These are phyloP conservation scores for Pelagia noctiluca DNA, from an alignment of 30 jellyfish, hydroid and myxozoan species.

Conservation along the genomic window DNA sequence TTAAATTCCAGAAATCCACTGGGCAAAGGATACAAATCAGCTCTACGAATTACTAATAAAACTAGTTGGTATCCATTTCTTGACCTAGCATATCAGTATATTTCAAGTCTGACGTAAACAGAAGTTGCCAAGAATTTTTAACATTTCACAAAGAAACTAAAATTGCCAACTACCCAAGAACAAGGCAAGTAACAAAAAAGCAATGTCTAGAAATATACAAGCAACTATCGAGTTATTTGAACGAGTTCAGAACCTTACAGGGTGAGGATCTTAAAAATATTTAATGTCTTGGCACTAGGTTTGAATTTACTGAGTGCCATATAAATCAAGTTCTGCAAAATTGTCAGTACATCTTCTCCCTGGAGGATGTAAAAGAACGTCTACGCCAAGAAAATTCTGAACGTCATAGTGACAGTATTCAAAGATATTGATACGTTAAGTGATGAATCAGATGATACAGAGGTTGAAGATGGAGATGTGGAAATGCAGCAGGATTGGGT, in stretches of 20 bases:
- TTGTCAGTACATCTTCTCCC: constrained; percentile 6
- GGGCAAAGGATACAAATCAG: constrained; percentile 74
- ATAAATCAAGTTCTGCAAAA: constrained; percentile 5
- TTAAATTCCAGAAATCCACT: constrained; percentile 70
- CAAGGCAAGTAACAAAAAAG: constrained; percentile 10
- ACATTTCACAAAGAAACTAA: constrained; percentile 13
- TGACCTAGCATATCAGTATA: no score
- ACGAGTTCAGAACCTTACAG: constrained; percentile 4
- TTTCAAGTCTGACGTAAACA: no score
- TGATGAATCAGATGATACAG: neutral
- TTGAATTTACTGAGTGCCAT: constrained; percentile 14
- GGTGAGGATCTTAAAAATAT: constrained; percentile 5
- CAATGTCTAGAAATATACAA: neutral
- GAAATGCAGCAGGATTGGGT: no score
- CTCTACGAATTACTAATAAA: no score
- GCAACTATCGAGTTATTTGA: neutral
- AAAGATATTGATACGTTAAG: neutral
- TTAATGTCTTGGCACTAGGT: constrained; percentile 13
- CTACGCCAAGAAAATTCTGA: constrained; percentile 5
- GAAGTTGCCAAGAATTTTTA: constrained; percentile 21
- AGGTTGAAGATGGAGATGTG: no score
- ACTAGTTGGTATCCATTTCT: no score
- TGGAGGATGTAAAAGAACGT: constrained; percentile 5
- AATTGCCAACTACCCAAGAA: neutral
- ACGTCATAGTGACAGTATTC: neutral